A percentile compares a stretch with the other conserved stretches of the same genome.
Conservation (phyloP, 2,888 invertebrate genomes). For the Stenchaetothrips biformis region DNA sequence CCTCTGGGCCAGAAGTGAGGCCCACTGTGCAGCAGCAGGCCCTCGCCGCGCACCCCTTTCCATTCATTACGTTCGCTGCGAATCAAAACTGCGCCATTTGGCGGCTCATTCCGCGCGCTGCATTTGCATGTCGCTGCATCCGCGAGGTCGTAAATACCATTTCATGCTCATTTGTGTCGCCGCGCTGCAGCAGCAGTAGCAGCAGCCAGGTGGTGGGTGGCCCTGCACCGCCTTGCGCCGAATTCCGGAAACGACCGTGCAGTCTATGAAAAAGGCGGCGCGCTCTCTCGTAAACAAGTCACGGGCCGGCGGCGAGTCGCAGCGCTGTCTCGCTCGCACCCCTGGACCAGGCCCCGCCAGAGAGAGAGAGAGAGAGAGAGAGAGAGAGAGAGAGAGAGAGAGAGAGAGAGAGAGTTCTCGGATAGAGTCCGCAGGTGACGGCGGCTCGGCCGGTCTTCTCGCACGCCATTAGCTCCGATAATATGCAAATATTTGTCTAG, state of each 20-base stretch:
- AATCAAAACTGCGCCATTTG: no score
- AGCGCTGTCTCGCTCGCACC: no score
- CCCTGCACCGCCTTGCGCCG: no score
- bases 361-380: no score
- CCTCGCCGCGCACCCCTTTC: no score
- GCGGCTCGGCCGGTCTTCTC: no score
- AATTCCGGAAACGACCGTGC: background rate
- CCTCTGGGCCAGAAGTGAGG: background rate
- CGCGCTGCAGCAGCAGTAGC: background rate
- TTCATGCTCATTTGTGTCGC: slow-evolving; percentile 21
- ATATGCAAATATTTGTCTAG: slow-evolving; percentile 15
- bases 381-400: no score
- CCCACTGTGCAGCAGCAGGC: no score
- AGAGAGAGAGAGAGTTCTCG: no score
- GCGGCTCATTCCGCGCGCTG: background rate
- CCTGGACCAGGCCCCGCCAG: no score
- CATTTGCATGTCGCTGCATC: background rate
- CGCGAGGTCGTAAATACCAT: slow-evolving; percentile 12
- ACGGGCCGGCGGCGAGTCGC: background rate
- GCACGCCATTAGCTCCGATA: slow-evolving; percentile 8
- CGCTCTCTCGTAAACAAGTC: background rate
- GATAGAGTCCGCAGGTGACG: no score
- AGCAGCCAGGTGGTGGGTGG: background rate
- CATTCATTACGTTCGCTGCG: no score
- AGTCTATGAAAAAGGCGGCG: background rate